These are phyloP conservation scores for Fragum sueziense DNA, from an alignment of 2,888 invertebrate genomes.

Conservation along the genomic window DNA sequence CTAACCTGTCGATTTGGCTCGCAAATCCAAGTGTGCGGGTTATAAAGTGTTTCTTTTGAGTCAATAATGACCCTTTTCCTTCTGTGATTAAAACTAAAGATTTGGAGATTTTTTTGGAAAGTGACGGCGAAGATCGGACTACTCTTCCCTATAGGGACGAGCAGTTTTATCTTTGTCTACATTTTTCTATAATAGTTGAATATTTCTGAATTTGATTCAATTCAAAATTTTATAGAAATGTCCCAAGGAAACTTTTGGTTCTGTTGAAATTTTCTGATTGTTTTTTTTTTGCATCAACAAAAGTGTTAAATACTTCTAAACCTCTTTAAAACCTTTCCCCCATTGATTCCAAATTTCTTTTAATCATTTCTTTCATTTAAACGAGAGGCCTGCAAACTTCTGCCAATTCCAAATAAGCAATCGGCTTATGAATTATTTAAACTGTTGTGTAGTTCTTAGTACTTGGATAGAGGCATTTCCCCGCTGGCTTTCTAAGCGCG, in stretches of 20 bases:
- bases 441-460: too few species aligned
- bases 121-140: not conserved
- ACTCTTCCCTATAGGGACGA: not conserved
- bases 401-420: too few species aligned
- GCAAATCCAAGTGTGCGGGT: not conserved
- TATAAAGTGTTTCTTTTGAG: conserved; percentile 11
- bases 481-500: too few species aligned
- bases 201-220: not conserved
- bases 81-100: not conserved
- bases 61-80: conserved; percentile 3
- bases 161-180: not conserved
- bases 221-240: not conserved
- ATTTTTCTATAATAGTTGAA: not conserved
- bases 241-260: not conserved
- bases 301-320: too few species aligned
- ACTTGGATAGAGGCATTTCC: too few species aligned
- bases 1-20: not conserved
- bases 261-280: not conserved
- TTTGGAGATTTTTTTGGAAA: not conserved
- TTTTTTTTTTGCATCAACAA: too few species aligned
- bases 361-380: too few species aligned
- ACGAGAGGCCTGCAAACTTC: too few species aligned
- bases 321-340: too few species aligned
- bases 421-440: too few species aligned
- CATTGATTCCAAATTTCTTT: too few species aligned